phyloP scores from a whole-genome alignment of 2,113 vertebrate species.

The Phainopepla nitens region DNA sequence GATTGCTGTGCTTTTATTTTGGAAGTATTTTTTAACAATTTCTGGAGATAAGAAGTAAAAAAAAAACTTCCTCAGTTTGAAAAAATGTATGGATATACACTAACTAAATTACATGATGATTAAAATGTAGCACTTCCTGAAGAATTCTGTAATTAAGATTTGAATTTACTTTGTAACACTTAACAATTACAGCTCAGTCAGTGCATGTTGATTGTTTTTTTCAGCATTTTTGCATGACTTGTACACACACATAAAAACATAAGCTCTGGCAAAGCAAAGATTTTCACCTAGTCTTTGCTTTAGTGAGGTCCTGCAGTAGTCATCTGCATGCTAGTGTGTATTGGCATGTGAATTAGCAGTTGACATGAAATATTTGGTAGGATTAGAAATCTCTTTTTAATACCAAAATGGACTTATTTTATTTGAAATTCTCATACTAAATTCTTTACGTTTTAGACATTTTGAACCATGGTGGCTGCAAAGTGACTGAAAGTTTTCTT shows the following conservation, averaged over 20 bases:
- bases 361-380: not conserved
- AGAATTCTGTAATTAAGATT: not conserved
- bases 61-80: rapidly evolving
- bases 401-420: not conserved
- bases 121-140: not conserved
- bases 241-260: not conserved
- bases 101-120: not conserved
- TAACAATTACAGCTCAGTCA: not conserved
- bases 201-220: not conserved
- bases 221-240: constrained; percentile 20
- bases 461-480: not conserved
- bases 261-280: not conserved
- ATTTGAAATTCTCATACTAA: not conserved
- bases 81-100: not conserved
- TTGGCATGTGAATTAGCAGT: not conserved
- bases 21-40: not conserved
- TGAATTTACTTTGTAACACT: not conserved
- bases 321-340: not conserved
- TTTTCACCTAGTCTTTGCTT: not conserved
- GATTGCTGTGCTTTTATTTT: not conserved
- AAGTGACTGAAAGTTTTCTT: not conserved
- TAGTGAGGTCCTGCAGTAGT: not conserved
- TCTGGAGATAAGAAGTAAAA: not conserved
- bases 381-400: not conserved
- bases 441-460: not conserved